Evolutionary conservation across 2,888 invertebrate species (phyloP), one percentile per base, ranked within the genome.

Genomic region (Hydroisotoma schaefferi): DNA sequence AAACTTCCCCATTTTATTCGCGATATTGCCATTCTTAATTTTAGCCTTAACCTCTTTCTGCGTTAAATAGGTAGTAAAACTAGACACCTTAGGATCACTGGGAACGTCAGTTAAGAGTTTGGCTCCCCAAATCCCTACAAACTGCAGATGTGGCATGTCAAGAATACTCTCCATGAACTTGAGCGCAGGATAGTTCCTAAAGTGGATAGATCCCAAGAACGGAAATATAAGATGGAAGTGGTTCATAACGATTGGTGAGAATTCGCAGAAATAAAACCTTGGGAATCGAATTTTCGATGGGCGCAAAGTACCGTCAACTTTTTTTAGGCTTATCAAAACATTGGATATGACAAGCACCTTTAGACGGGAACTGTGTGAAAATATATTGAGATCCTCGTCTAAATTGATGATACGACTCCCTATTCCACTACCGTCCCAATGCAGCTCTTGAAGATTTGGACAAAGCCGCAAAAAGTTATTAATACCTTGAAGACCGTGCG

Each of bases 311-410:
- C n/a, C 5, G n/a, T 5, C 5, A 15, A 10, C 8, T 5, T 5
- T 15, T 40, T 40, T 40, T 15, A 15, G 15, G 40, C 40, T 40
- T 8, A 40, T 40, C 40, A 40, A 40, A 15, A 20, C 40, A 40
- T 40, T 40, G 5, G 40, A 40, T 5, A 40, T 15, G 8, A 40
- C 40, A 15, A 40, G 40, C 40, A 5, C 20, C n/a, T 20, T 40
- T 4, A 40, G 40, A 5, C 20, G 5, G 20, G n/a, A 40, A 8
- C 3, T 40, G 8, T 15, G 40, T 40, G 40, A 40, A 15, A 40
- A 40, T 15, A 40, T 5, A 40, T 40, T 40, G 40, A 40, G 40
- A 40, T 40, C 40, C 20, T 40, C 40, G 40, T 40, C 40, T 15
- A 40, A 15, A 40, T 15, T 40, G 5, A 40, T 40, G 15, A 40